A percentile compares a stretch with the other conserved stretches of the same genome.
Evolutionary conservation across 1,140 invertebrate genomes (phyloP).

Genomic region (Drosophila simulans): DNA sequence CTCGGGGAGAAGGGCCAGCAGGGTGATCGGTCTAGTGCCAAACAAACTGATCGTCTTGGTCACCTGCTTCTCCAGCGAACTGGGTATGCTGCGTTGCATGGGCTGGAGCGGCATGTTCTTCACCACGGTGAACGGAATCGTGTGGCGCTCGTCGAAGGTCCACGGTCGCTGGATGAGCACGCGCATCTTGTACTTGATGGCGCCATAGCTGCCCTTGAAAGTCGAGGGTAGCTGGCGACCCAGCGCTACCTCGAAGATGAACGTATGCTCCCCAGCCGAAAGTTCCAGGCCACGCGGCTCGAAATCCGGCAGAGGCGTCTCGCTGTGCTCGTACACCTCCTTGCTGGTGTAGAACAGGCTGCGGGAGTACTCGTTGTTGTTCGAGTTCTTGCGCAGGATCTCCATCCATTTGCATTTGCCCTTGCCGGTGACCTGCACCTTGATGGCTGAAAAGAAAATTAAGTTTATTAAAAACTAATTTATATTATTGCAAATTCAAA

Average conservation of each 20-base stretch:
- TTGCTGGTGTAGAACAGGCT: constrained; percentile 79
- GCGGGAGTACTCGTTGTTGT: constrained; percentile 75
- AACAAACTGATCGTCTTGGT: constrained; percentile 83
- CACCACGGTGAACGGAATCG: constrained; percentile 73
- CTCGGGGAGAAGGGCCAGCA: constrained; percentile 72
- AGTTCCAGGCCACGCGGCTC: constrained; percentile 74
- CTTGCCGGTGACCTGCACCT: constrained; percentile 81
- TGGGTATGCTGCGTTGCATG: constrained; percentile 54
- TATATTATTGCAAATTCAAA: no score
- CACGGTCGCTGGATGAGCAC: constrained; percentile 77
- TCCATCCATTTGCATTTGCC: constrained; percentile 84
- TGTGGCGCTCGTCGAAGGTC: constrained; percentile 79
- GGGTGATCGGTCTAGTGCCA: constrained; percentile 76
- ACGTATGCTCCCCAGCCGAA: constrained; percentile 73
- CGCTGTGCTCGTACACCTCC: constrained; percentile 78
- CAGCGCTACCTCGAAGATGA: constrained; percentile 69
- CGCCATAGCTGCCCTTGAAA: constrained; percentile 77
- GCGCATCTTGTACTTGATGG: constrained; percentile 83
- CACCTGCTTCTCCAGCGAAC: constrained; percentile 75
- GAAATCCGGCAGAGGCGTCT: constrained; percentile 67
- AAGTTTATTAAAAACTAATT: neutral
- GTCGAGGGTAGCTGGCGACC: constrained; percentile 69
- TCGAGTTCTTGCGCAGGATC: constrained; percentile 75
- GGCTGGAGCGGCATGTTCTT: constrained; percentile 69
- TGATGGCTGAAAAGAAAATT: constrained; percentile 58